Conservation (phyloP, 1,140 invertebrate genomes). For the Olivierus martensii region DNA sequence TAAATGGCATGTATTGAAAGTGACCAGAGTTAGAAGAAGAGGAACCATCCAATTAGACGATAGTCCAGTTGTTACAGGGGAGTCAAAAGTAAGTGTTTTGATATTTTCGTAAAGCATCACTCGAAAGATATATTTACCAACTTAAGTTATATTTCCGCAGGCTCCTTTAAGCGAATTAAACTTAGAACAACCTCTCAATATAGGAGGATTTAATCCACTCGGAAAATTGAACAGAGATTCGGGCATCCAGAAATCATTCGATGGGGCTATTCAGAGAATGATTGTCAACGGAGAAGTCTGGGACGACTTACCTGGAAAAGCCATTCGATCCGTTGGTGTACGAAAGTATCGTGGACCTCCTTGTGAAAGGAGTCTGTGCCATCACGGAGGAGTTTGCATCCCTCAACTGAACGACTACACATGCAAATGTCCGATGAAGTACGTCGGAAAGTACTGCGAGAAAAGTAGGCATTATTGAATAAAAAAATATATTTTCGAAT, state of each 20-base stretch:
- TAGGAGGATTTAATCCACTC: constrained; percentile 62
- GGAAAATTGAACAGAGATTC: constrained; percentile 53
- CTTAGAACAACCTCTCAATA: constrained; percentile 62
- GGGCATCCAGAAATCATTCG: constrained; percentile 52
- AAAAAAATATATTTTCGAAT: not conserved
- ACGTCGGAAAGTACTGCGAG: constrained; percentile 52
- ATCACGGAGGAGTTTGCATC: constrained; percentile 57
- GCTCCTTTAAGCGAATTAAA: constrained; percentile 66
- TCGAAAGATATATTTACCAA: too few relatives aligned
- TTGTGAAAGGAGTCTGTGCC: constrained; percentile 48
- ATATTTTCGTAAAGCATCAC: not conserved
- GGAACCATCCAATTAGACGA: constrained; percentile 63
- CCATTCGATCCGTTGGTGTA: constrained; percentile 31
- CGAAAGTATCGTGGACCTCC: constrained; percentile 50
- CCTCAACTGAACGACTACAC: constrained; percentile 51
- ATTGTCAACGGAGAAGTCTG: constrained; percentile 56
- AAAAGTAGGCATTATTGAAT: constrained; percentile 39
- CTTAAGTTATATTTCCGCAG: constrained; percentile 26
- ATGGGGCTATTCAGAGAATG: constrained; percentile 69
- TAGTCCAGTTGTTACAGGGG: constrained; percentile 43
- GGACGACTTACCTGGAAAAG: constrained; percentile 30
- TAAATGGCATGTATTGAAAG: constrained; percentile 65
- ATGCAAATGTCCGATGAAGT: constrained; percentile 48
- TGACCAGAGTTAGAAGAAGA: constrained; percentile 53
- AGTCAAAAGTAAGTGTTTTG: constrained; percentile 32